Percentiles rank a stretch among this genome's conserved stretches.
Evolutionary conservation across 2,113 vertebrate genomes (phyloP).

Genomic region (Fregata magnificens): DNA sequence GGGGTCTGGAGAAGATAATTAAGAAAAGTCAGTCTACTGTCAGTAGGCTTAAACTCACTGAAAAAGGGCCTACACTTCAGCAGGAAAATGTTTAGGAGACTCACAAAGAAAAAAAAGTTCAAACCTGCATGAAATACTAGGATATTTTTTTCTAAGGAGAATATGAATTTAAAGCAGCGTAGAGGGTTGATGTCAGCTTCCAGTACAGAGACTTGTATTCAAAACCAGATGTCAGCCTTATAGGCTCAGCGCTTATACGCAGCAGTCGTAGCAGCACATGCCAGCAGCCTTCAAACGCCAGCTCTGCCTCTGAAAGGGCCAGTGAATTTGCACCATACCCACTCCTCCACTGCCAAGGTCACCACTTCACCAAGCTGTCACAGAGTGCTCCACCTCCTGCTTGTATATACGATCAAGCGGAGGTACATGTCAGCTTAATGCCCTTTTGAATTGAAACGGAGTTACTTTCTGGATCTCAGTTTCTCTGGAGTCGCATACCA

Average conservation of each 20-base stretch:
- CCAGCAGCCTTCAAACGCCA: neutral
- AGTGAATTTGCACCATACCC: neutral
- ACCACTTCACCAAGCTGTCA: neutral
- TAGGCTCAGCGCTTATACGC: neutral
- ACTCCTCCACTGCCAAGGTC: neutral
- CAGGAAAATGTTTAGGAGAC: neutral
- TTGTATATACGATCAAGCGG: accelerated
- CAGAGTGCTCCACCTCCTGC: neutral
- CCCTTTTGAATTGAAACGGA: neutral
- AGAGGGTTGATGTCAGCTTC: neutral
- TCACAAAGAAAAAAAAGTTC: neutral
- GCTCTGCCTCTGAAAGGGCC: neutral
- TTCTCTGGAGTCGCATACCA: neutral
- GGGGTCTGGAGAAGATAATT: conserved; percentile 46
- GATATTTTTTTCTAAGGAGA: neutral
- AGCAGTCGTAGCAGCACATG: neutral
- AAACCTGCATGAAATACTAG: neutral
- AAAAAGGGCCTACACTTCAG: neutral
- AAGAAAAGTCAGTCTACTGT: conserved; percentile 36
- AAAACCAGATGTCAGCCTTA: conserved; percentile 9
- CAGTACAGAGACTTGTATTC: neutral
- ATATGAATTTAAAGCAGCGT: neutral
- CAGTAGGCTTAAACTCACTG: neutral
- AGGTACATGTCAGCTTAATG: accelerated
- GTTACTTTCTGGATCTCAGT: neutral